phyloP scores from a whole-genome alignment of 2,888 invertebrate genomes.

The Mesopsocus fuscifrons region DNA sequence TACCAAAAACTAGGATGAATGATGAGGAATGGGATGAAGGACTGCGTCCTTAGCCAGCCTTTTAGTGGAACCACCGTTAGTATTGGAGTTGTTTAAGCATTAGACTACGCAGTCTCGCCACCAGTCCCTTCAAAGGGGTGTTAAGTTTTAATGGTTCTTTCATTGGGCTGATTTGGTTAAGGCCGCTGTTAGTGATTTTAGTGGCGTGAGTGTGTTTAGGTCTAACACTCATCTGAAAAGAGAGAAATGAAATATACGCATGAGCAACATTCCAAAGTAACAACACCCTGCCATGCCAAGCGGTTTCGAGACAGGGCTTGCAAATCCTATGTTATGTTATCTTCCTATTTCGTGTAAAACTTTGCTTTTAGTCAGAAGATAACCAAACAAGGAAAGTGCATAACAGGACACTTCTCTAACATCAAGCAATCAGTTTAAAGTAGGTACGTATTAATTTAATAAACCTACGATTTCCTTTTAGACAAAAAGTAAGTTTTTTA shows the following conservation, averaged over 20 bases:
- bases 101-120: neutral
- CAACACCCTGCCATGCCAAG: neutral
- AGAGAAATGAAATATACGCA: neutral
- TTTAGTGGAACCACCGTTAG: too few relatives aligned
- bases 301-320: neutral
- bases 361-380: too few relatives aligned
- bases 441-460: too few relatives aligned
- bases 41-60: neutral
- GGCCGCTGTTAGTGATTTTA: neutral
- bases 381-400: too few relatives aligned
- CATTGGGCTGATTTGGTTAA: neutral
- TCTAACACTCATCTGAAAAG: neutral
- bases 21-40: constrained; percentile 4
- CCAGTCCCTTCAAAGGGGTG: neutral
- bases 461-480: too few relatives aligned
- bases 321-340: too few relatives aligned
- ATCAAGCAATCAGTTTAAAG: too few relatives aligned
- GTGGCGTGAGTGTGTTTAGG: neutral
- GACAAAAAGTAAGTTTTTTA: too few relatives aligned
- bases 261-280: neutral
- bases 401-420: too few relatives aligned
- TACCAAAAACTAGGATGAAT: neutral
- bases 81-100: too few relatives aligned
- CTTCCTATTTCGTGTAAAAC: too few relatives aligned
- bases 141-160: neutral